Evolutionary conservation across 2,888 invertebrate genomes (phyloP).

Genomic region (Drosophila suboccidentalis): DNA sequence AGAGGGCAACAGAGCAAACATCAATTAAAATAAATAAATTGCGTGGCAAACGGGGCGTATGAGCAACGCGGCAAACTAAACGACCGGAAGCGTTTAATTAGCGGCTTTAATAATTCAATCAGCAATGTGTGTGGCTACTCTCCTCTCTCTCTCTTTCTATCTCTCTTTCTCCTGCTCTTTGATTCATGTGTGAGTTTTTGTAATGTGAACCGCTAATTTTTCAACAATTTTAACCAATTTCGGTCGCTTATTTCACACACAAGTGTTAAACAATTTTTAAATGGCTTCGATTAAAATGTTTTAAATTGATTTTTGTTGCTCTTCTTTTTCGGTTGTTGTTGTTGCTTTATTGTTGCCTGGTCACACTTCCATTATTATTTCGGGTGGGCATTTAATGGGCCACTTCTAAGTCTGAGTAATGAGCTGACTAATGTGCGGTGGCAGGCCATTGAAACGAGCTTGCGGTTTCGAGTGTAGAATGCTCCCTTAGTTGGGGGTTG

Average conservation of each 20-base stretch:
- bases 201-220: constrained; percentile 44
- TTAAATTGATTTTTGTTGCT: constrained; percentile 43
- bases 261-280: constrained; percentile 64
- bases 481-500: constrained; percentile 2
- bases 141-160: not conserved
- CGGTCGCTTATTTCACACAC: constrained; percentile 55
- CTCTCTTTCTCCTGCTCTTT: not conserved
- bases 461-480: constrained; percentile 48
- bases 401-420: constrained; percentile 35
- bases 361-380: constrained; percentile 14
- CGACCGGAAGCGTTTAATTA: constrained; percentile 80
- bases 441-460: constrained; percentile 54
- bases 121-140: constrained; percentile 50
- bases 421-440: constrained; percentile 58
- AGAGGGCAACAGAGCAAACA: constrained; percentile 37
- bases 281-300: constrained; percentile 43
- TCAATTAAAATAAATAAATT: constrained; percentile 80
- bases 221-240: constrained; percentile 39
- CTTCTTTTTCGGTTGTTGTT: constrained; percentile 11
- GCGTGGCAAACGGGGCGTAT: constrained; percentile 72
- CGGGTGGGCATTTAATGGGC: constrained; percentile 11
- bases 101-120: constrained; percentile 80
- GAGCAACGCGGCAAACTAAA: constrained; percentile 68
- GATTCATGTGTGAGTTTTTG: constrained; percentile 16
- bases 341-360: constrained; percentile 18